Evolutionary conservation across 2,113 vertebrate genomes (phyloP).

Genomic region (Oreocharis arfaki): DNA sequence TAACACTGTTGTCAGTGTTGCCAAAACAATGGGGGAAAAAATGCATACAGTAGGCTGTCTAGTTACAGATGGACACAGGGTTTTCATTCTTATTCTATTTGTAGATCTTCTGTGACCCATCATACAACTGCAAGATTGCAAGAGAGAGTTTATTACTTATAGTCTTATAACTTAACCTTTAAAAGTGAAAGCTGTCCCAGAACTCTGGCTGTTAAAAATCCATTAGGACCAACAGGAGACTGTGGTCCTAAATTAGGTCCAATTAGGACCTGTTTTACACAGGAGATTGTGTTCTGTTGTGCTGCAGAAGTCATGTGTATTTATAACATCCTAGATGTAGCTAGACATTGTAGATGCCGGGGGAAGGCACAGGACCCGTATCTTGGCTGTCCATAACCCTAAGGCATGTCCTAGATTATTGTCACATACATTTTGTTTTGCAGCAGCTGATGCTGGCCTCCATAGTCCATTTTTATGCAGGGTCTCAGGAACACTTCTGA

Average conservation of each 20-base stretch:
- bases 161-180: neutral
- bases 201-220: neutral
- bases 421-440: rapidly evolving
- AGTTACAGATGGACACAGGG: neutral
- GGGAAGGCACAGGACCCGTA: neutral
- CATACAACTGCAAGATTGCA: neutral
- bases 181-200: neutral
- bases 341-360: neutral
- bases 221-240: neutral
- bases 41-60: neutral
- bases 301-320: neutral
- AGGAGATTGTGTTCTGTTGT: neutral
- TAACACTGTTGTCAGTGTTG: neutral
- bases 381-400: neutral
- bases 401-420: neutral
- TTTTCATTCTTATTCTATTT: neutral
- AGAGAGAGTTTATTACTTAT: neutral
- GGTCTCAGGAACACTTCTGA: neutral
- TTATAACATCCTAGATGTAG: neutral
- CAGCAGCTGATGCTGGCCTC: neutral
- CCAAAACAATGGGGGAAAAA: neutral
- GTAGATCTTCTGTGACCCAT: neutral
- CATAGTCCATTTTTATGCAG: neutral
- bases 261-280: too few relatives aligned
- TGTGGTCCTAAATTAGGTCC: too few relatives aligned